Evolutionary conservation across 1,140 invertebrate species (phyloP).

Genomic region (Ephestia elutella): DNA sequence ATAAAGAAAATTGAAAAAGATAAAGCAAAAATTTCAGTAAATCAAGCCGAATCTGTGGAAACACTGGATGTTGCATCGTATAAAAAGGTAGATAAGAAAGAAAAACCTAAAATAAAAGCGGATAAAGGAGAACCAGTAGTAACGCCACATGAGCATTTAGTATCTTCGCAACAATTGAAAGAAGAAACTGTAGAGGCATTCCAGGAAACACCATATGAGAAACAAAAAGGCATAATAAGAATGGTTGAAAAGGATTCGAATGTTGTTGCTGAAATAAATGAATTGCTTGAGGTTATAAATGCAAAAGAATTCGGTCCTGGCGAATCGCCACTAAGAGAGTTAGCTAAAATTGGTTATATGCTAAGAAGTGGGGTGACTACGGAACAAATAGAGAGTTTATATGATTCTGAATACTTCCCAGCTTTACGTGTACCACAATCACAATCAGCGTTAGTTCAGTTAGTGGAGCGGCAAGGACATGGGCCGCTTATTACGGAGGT

Average conservation of each 20-base stretch:
- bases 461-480: constrained; percentile 87
- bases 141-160: constrained; percentile 75
- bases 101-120: constrained; percentile 45
- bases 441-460: constrained; percentile 86
- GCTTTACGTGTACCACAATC: constrained; percentile 84
- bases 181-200: constrained; percentile 75
- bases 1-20: constrained; percentile 44
- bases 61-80: constrained; percentile 77
- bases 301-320: constrained; percentile 86
- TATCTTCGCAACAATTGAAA: constrained; percentile 75
- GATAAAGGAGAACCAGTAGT: constrained; percentile 73
- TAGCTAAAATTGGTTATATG: constrained; percentile 86
- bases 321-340: constrained; percentile 83
- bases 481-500: constrained; percentile 86
- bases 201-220: constrained; percentile 75
- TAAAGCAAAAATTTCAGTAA: constrained; percentile 72
- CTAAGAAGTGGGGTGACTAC: constrained; percentile 83
- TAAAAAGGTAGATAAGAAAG: constrained; percentile 76
- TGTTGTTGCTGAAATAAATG: constrained; percentile 82
- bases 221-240: constrained; percentile 75
- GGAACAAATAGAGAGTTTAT: constrained; percentile 84
- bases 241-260: constrained; percentile 75
- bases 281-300: constrained; percentile 82
- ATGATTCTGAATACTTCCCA: constrained; percentile 85
- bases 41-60: constrained; percentile 76